Evolutionary conservation across 2,113 vertebrate genomes (phyloP).

Genomic region (Martes martes): DNA sequence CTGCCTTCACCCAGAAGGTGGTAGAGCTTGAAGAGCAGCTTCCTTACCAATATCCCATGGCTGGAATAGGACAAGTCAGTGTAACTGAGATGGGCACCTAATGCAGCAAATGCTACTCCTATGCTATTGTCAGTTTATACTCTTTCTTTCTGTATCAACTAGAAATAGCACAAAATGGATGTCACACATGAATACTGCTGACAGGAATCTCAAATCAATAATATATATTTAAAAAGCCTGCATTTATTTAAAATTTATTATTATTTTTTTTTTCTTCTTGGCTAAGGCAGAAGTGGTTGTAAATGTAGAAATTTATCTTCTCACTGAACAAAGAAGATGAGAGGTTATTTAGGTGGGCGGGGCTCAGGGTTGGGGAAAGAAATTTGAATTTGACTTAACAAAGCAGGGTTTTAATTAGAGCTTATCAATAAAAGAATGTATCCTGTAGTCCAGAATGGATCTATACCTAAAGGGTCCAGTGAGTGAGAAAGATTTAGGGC

Average conservation of each 20-base stretch:
- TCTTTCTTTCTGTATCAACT: not conserved
- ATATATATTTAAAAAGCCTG: not conserved
- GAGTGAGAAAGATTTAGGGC: not conserved
- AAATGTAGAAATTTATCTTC: not conserved
- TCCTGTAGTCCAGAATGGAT: not conserved
- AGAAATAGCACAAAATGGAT: not conserved
- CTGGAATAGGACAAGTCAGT: not conserved
- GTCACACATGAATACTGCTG: not conserved
- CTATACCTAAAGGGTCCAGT: not conserved
- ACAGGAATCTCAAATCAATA: not conserved
- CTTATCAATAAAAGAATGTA: not conserved
- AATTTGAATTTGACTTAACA: not conserved
- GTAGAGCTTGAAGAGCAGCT: not conserved
- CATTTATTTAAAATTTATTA: not conserved
- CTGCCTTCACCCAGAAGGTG: not conserved
- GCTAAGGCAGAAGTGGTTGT: not conserved
- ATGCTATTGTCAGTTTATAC: fast-evolving
- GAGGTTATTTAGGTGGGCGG: not conserved
- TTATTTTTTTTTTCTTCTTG: not conserved
- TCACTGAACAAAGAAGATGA: not conserved
- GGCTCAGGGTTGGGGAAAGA: not conserved
- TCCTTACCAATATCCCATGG: fast-evolving
- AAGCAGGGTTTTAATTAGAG: not conserved
- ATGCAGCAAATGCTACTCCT: not conserved
- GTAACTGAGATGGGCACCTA: not conserved